Conservation (phyloP, 1,140 invertebrate species). For the Proctacanthus coquilletti region DNA sequence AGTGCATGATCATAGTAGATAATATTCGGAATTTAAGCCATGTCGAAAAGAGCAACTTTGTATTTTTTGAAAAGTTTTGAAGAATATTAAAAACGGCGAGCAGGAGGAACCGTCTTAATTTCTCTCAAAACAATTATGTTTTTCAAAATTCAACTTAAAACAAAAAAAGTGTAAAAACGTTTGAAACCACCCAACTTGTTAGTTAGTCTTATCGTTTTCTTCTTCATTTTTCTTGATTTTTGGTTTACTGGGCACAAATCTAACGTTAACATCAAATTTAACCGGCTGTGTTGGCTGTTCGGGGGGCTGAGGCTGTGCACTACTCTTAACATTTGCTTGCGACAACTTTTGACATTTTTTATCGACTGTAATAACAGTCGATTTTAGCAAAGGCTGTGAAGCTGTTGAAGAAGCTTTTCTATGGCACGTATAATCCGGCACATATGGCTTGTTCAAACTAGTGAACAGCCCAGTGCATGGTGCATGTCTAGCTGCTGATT, state of each 20-base stretch:
- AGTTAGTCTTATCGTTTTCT: constrained; percentile 15
- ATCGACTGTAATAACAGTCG: constrained; percentile 36
- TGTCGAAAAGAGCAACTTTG: too few relatives aligned
- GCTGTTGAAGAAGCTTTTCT: constrained; percentile 32
- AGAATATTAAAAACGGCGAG: too few relatives aligned
- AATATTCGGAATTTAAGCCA: too few relatives aligned
- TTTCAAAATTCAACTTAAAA: constrained; percentile 29
- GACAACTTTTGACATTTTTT: constrained; percentile 36
- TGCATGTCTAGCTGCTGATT: constrained; percentile 12
- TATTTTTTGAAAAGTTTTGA: too few relatives aligned
- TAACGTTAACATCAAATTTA: constrained; percentile 65
- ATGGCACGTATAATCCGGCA: constrained; percentile 8
- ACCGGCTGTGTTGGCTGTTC: constrained; percentile 49
- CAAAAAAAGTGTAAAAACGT: constrained; percentile 13
- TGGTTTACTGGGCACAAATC: constrained; percentile 48
- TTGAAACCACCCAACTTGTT: constrained; percentile 19
- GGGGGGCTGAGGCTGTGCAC: too few relatives aligned
- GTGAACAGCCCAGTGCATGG: constrained; percentile 8
- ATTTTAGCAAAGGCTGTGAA: constrained; percentile 43
- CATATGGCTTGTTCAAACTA: constrained; percentile 10
- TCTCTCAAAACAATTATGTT: constrained; percentile 16
- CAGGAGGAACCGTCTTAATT: neutral
- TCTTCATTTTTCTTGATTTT: constrained; percentile 28
- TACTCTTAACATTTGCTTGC: constrained; percentile 38
- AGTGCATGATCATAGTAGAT: too few relatives aligned